Conservation (phyloP, 2,113 vertebrate species). For the Pleuronectes platessa region DNA sequence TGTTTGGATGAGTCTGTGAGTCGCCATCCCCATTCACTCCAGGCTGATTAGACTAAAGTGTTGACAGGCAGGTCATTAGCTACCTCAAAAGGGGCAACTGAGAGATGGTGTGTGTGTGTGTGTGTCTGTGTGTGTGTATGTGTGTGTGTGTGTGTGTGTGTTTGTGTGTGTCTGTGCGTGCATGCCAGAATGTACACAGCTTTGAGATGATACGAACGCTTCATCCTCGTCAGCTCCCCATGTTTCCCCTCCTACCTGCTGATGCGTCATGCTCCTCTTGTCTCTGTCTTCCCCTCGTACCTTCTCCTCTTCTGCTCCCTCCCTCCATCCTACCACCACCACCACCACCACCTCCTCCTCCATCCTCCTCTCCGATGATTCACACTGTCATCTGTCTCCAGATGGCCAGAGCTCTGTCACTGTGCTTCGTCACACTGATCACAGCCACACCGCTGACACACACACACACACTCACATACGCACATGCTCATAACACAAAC, state of each 20-base stretch:
- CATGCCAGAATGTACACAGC: not conserved
- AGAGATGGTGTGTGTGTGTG: not conserved
- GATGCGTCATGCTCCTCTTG: constrained; percentile 27
- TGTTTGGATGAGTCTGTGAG: constrained; percentile 23
- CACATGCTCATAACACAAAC: constrained; percentile 14
- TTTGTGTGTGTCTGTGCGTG: not conserved
- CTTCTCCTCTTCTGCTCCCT: not conserved
- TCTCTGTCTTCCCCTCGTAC: constrained; percentile 21
- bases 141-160: not conserved
- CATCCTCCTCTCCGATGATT: constrained; percentile 61
- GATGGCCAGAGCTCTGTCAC: constrained; percentile 73
- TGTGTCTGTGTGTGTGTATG: not conserved
- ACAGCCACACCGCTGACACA: constrained; percentile 50
- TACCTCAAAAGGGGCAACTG: constrained; percentile 22
- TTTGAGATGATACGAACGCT: constrained; percentile 7
- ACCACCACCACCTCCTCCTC: constrained; percentile 13
- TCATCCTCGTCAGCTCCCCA: constrained; percentile 23
- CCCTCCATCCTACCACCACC: not conserved
- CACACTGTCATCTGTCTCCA: constrained; percentile 75
- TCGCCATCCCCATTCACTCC: constrained; percentile 50
- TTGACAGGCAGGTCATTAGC: constrained; percentile 68
- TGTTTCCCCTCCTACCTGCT: constrained; percentile 36
- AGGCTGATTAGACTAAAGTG: constrained; percentile 60
- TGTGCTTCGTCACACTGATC: constrained; percentile 66
- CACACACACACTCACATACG: constrained; percentile 6